Conservation (phyloP, 2,113 vertebrate genomes). For the Halcyon malimbica region DNA sequence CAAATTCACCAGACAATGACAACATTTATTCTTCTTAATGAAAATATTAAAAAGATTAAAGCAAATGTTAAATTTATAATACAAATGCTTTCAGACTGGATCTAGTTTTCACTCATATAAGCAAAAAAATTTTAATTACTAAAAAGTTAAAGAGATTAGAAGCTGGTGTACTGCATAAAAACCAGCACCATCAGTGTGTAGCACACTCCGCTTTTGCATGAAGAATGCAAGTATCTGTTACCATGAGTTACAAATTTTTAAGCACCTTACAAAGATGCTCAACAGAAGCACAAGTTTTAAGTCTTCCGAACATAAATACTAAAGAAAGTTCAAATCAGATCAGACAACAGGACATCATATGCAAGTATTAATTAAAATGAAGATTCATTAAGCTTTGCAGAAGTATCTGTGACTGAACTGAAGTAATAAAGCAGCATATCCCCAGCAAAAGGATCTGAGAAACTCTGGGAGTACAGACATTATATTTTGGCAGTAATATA, state of each 20-base stretch:
- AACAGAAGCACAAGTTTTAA: neutral
- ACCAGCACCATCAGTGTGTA: fast-evolving
- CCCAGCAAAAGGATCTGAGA: neutral
- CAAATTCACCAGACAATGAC: neutral
- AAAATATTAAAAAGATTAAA: neutral
- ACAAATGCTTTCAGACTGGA: neutral
- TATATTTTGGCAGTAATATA: neutral
- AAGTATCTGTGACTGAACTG: neutral
- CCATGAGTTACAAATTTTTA: neutral
- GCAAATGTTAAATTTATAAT: neutral
- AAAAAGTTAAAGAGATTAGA: neutral
- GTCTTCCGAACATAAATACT: neutral
- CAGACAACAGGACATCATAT: neutral
- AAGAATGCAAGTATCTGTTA: neutral
- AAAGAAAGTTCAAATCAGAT: neutral
- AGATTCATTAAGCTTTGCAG: neutral
- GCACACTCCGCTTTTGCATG: neutral
- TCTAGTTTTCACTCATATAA: neutral
- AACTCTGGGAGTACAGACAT: neutral
- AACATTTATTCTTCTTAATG: neutral
- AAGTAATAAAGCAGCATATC: neutral
- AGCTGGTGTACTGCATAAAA: neutral
- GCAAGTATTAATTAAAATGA: neutral
- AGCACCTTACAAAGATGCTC: neutral
- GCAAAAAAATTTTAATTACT: neutral